These are phyloP conservation scores for Anastrepha obliqua DNA, from an alignment of 1,140 invertebrate genomes.

Conservation along the genomic window DNA sequence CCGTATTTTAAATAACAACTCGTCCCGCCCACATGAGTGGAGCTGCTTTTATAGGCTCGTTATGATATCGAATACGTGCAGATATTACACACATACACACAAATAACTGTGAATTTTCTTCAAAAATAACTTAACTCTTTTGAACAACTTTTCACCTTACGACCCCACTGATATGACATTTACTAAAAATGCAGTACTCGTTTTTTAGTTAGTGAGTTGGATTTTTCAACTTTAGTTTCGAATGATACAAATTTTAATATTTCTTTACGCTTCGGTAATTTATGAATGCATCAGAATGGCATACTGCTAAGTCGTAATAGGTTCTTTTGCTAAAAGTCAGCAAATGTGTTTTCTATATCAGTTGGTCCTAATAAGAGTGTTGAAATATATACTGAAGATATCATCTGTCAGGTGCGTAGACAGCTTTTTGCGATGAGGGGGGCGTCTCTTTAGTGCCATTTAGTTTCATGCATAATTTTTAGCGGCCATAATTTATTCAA, in stretches of 20 bases:
- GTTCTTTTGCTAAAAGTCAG: not conserved
- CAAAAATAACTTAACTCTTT: not conserved
- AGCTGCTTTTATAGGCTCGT: not conserved
- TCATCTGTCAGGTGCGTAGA: too few species aligned
- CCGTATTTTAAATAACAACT: constrained; percentile 7
- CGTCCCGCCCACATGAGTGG: not conserved
- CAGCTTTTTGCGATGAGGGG: too few species aligned
- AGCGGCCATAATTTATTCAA: too few species aligned
- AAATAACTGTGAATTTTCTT: not conserved
- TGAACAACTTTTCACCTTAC: too few species aligned
- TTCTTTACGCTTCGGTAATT: too few species aligned
- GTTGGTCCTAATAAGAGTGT: not conserved
- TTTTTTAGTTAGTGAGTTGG: too few species aligned
- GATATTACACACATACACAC: not conserved
- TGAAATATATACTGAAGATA: not conserved
- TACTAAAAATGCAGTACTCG: too few species aligned
- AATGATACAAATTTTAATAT: too few species aligned
- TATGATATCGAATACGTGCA: not conserved
- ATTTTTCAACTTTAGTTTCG: too few species aligned
- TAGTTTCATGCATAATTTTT: too few species aligned
- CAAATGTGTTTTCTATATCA: not conserved
- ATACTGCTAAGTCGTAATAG: not conserved
- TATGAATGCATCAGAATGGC: not conserved
- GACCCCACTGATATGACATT: too few species aligned
- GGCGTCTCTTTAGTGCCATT: too few species aligned